These are phyloP conservation scores for Melanostoma mellinum DNA, from an alignment of 2,888 invertebrate species.

Conservation along the genomic window DNA sequence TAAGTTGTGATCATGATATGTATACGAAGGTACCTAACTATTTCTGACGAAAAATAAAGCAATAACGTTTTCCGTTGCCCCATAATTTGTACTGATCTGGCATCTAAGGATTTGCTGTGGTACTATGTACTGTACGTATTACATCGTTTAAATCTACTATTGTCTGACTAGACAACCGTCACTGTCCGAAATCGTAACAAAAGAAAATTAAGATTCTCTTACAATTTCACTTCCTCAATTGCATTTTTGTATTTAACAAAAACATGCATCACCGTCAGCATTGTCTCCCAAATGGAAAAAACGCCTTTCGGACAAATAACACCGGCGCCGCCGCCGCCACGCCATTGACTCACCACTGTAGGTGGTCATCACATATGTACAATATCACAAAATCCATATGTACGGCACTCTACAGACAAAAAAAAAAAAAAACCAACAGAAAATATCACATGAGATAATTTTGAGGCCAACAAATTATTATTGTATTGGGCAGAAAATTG, in stretches of 20 bases:
- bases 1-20: too few species aligned
- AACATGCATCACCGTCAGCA: conserved; percentile 35
- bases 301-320: conserved; percentile 28
- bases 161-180: conserved; percentile 14
- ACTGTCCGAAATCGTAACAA: conserved; percentile 24
- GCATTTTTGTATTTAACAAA: conserved; percentile 14
- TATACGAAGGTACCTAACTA: too few species aligned
- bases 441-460: conserved; percentile 59
- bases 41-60: too few species aligned
- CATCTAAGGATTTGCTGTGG: too few species aligned
- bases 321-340: conserved; percentile 44
- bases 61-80: too few species aligned
- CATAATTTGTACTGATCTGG: too few species aligned
- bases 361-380: conserved; percentile 68
- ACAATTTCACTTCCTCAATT: conserved; percentile 33
- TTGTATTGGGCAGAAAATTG: conserved; percentile 43
- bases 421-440: not conserved
- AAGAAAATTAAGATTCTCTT: conserved; percentile 5
- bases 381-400: conserved; percentile 51
- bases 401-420: conserved; percentile 11
- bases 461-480: conserved; percentile 9
- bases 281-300: conserved; percentile 39
- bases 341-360: conserved; percentile 64
- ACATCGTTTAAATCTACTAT: not conserved
- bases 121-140: too few species aligned